A percentile compares a stretch with the other conserved stretches of the same genome.
These are phyloP conservation scores for Capitulum mitella DNA, from an alignment of 2,888 invertebrate species.

Conservation along the genomic window DNA sequence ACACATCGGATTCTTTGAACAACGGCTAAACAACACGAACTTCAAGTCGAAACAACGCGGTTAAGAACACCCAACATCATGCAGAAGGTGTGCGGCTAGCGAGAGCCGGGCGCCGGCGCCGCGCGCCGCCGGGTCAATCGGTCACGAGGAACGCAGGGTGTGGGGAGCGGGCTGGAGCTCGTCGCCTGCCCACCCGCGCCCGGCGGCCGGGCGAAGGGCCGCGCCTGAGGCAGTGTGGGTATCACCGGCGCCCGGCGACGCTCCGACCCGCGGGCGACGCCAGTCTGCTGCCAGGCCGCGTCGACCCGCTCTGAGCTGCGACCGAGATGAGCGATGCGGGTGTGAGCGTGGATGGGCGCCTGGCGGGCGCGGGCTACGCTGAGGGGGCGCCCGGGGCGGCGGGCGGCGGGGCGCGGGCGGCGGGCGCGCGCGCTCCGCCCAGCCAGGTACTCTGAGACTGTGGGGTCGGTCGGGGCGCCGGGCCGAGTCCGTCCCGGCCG, in stretches of 20 bases:
- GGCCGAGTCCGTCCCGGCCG: too few relatives aligned
- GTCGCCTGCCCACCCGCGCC: too few relatives aligned
- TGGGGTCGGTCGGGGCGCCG: too few relatives aligned
- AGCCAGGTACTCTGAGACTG: neutral
- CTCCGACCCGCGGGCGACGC: neutral
- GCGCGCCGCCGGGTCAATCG: too few relatives aligned
- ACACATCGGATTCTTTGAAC: neutral
- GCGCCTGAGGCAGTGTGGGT: neutral
- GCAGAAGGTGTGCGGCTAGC: too few relatives aligned
- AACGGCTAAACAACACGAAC: neutral
- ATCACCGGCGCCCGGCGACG: neutral
- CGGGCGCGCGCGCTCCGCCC: neutral
- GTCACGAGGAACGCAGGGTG: too few relatives aligned
- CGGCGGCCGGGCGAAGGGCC: too few relatives aligned
- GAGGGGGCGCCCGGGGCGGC: neutral
- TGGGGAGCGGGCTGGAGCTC: too few relatives aligned
- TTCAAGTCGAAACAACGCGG: neutral
- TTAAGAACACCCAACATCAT: neutral
- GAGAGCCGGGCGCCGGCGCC: too few relatives aligned
- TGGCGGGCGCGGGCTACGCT: neutral
- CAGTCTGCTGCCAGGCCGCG: neutral
- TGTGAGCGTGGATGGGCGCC: neutral
- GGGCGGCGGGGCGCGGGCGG: neutral
- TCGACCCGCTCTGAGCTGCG: neutral
- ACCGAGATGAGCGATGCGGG: neutral